Evolutionary conservation across 2,797 vertebrate species (phyloP), one percentile per base, ranked within the genome.

Genomic region (Mormyrus proboscirostris): DNA sequence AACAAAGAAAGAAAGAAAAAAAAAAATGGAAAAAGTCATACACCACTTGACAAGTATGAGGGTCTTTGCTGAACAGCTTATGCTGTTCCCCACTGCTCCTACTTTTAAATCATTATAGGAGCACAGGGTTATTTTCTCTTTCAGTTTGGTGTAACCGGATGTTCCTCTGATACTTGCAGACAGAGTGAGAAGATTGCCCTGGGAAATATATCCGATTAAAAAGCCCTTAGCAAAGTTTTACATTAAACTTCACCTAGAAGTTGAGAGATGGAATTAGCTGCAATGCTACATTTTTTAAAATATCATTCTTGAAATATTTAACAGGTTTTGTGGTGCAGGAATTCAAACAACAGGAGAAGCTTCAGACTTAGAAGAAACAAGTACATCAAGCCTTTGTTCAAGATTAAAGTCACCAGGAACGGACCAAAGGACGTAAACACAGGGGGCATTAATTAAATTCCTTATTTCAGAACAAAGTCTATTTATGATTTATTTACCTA

Each of bases 241-340:
- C 73, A 79, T 79, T 79, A 79, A 50, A 86, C 22, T 53, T 86
- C 83, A 53, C 22, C 50, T 57, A 33, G 10, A 59, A 55, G 85
- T 87, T 57, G 22, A 87, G 85, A 55, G 85, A 53, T 87, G 16
- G 85, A 41, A 57, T 79, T 57, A 87, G 47, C 53, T 59, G 82
- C 47, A 50, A 22, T 12, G 82, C 82, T 29, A 84, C 82, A 84
- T 22, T 65, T 25, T 0, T 10, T 4, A 25, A 62, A 59, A 59
- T 51, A 51, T 29, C 22, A 19, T 87, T 57, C 49, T 38, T 57
- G 50, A 87, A 87, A 87, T 57, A 57, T 87, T 59, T 55, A 84
- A 44, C 82, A 49, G 65, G 44, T 84, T 29, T 50, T 14, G 82
- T 25, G 41, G 82, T 87, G 29, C 25, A 38, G 25, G 29, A 59